Percentiles rank a stretch among this genome's conserved stretches.
These are phyloP conservation scores for Poeciliopsis turneri DNA, from an alignment of 2,797 vertebrate species.

Conservation along the genomic window DNA sequence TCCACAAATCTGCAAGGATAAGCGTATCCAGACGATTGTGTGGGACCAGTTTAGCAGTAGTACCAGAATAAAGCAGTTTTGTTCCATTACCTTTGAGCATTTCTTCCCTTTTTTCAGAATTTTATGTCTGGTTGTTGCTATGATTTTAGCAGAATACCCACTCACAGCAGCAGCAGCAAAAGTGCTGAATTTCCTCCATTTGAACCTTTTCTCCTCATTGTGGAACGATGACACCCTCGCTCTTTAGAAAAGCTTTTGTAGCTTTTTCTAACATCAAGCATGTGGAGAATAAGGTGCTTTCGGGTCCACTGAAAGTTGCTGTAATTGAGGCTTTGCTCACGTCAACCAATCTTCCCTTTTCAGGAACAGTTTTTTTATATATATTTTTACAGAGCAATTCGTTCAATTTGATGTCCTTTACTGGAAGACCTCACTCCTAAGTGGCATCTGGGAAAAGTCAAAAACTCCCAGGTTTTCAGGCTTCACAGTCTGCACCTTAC, in stretches of 20 bases:
- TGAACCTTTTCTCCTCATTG: background rate
- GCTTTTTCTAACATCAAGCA: conserved; percentile 3
- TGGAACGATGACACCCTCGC: conserved; percentile 1
- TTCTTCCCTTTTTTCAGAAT: background rate
- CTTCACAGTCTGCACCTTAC: background rate
- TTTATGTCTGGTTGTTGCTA: background rate
- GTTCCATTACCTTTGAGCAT: background rate
- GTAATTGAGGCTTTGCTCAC: conserved; percentile 3
- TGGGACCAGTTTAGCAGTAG: background rate
- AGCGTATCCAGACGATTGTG: background rate
- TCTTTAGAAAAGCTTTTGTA: conserved; percentile 11
- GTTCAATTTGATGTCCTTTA: conserved; percentile 6
- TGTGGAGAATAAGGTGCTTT: conserved; percentile 7
- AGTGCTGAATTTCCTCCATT: conserved; percentile 7
- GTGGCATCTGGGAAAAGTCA: background rate
- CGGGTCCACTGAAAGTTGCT: conserved; percentile 9
- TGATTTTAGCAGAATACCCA: conserved; percentile 1
- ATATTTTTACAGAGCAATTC: conserved; percentile 10
- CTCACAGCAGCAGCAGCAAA: background rate
- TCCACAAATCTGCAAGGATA: background rate
- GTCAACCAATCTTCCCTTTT: conserved; percentile 8
- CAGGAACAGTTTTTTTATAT: background rate
- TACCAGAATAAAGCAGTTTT: background rate
- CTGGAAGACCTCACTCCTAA: background rate
- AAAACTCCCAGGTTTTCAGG: background rate